Conservation (phyloP, 2,797 vertebrate species). For the Limosa lapponica region DNA sequence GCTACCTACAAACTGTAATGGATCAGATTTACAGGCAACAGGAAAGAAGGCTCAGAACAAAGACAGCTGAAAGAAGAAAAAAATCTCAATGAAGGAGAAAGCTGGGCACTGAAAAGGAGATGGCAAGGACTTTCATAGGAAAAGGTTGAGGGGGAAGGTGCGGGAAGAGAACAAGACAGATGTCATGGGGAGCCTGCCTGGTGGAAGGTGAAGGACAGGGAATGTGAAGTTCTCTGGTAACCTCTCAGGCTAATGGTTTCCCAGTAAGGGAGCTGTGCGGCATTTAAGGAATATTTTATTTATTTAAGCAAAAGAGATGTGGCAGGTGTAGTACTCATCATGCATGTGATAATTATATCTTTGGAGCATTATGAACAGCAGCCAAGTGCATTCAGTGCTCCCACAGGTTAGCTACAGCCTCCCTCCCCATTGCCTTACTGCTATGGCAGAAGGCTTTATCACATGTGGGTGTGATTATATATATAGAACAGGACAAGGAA, state of each 20-base stretch:
- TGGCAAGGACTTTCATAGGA: neutral
- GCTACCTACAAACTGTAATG: neutral
- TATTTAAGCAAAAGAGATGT: slow-evolving; percentile 60
- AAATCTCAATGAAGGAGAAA: neutral
- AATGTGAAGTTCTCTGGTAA: neutral
- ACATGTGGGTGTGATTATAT: slow-evolving; percentile 58
- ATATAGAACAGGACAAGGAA: slow-evolving; percentile 60
- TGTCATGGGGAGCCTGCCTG: neutral
- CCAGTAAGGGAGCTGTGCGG: neutral
- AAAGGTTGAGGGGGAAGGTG: neutral
- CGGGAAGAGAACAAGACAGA: neutral
- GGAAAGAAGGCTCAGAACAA: neutral
- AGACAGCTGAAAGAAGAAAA: neutral
- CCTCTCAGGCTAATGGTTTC: neutral
- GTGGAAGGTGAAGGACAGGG: neutral
- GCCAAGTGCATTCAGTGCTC: slow-evolving; percentile 51
- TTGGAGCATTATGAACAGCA: slow-evolving; percentile 43
- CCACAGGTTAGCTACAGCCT: slow-evolving; percentile 53
- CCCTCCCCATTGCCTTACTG: slow-evolving; percentile 41
- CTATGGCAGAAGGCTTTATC: slow-evolving; percentile 66
- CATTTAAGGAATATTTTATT: slow-evolving; percentile 43
- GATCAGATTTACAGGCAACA: neutral
- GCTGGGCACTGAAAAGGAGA: neutral
- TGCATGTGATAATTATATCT: slow-evolving; percentile 72
- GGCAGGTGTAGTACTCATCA: slow-evolving; percentile 74